A percentile compares a stretch with the other conserved stretches of the same genome.
Conservation (phyloP, 2,888 invertebrate genomes). For the Dicroscelio sp. region DNA sequence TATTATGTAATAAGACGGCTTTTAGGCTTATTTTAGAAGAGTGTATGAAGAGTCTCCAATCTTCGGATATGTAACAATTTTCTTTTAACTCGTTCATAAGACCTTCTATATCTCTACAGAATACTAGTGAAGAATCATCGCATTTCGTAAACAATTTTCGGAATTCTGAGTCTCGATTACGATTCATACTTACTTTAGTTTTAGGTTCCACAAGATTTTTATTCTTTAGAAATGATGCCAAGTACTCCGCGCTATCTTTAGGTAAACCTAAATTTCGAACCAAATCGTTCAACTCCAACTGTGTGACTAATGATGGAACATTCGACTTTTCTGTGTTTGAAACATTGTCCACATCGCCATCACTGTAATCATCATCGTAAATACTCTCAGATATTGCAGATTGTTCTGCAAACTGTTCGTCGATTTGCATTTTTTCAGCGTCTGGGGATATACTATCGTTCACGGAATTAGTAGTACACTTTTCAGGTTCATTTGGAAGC, state of each 20-base stretch:
- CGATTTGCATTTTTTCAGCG: conserved; percentile 22
- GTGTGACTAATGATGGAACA: conserved; percentile 3
- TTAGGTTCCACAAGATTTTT: conserved; percentile 58
- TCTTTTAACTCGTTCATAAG: conserved; percentile 58
- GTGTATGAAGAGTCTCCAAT: conserved; percentile 80
- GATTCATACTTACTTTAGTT: conserved; percentile 48
- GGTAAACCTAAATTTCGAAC: conserved; percentile 44
- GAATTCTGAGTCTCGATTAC: conserved; percentile 59
- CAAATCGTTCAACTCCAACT: conserved; percentile 36
- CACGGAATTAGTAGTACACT: too few species aligned
- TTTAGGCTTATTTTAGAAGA: conserved; percentile 63
- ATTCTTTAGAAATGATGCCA: conserved; percentile 72
- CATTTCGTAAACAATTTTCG: conserved; percentile 60
- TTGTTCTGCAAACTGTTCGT: neutral
- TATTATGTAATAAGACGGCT: conserved; percentile 84
- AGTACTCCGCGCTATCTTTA: conserved; percentile 42
- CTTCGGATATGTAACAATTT: conserved; percentile 67
- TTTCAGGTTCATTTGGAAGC: too few species aligned
- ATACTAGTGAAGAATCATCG: conserved; percentile 57
- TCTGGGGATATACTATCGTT: too few species aligned
- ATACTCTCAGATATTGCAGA: too few species aligned
- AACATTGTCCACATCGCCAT: neutral
- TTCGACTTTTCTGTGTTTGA: neutral
- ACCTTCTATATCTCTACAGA: conserved; percentile 63
- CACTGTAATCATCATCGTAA: conserved; percentile 24